Conservation (phyloP, 2,113 vertebrate genomes). For the Clarias magur region DNA sequence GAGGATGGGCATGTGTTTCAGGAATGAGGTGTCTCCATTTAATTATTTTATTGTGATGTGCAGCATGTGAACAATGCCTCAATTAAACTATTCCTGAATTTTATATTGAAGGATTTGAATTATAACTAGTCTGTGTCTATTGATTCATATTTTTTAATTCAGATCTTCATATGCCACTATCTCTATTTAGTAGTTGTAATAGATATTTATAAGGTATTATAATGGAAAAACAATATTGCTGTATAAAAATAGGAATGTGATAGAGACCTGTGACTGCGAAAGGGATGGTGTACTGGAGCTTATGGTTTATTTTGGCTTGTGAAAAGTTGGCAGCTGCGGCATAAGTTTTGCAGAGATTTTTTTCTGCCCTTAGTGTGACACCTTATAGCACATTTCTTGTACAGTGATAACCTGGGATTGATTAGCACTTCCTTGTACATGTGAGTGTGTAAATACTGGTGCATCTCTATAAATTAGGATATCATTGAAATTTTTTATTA, state of each 20-base stretch:
- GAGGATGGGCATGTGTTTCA: conserved; percentile 27
- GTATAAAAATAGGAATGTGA: neutral
- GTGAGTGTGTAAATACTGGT: too few relatives aligned
- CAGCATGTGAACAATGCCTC: neutral
- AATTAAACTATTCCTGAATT: neutral
- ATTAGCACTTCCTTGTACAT: neutral
- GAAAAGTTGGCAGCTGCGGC: neutral
- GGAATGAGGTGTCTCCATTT: conserved; percentile 29
- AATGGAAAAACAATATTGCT: neutral
- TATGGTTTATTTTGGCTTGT: neutral
- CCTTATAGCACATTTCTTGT: neutral
- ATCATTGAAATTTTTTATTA: too few relatives aligned
- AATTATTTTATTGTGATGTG: conserved; percentile 17
- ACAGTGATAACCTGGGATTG: neutral
- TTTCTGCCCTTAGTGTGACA: neutral
- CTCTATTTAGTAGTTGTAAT: neutral
- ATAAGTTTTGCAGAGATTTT: neutral
- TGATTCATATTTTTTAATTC: neutral
- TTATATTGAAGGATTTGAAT: neutral
- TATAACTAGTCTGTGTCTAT: neutral
- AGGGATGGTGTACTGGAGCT: neutral
- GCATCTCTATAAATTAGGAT: too few relatives aligned
- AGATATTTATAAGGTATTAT: neutral
- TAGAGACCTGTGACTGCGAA: neutral
- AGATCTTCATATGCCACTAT: neutral